A percentile compares a stretch with the other conserved stretches of the same genome.
These are phyloP conservation scores for Hemitrygon akajei DNA, from an alignment of 2,797 vertebrate genomes.

Conservation along the genomic window DNA sequence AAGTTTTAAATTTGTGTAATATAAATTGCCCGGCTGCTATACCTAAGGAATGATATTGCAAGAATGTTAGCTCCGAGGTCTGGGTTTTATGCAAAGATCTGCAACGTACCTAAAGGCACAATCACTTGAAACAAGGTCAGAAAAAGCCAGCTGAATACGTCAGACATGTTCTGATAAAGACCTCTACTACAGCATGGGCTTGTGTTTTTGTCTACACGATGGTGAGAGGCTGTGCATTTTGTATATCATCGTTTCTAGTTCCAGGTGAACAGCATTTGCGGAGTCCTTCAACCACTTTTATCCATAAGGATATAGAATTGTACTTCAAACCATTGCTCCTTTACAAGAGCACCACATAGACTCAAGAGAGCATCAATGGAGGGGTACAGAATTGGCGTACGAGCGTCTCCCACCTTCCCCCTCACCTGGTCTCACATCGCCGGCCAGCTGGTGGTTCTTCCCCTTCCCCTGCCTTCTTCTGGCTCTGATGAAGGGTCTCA, in stretches of 20 bases:
- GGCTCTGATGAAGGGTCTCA: too few species aligned
- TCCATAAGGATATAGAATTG: not conserved
- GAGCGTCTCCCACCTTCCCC: too few species aligned
- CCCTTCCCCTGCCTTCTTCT: too few species aligned
- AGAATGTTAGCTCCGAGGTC: not conserved
- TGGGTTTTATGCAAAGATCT: not conserved
- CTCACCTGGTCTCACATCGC: too few species aligned
- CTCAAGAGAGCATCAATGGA: too few species aligned
- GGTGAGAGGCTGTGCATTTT: not conserved
- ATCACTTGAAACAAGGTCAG: not conserved
- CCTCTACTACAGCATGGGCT: not conserved
- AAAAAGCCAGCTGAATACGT: not conserved
- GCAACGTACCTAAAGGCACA: not conserved
- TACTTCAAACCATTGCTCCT: not conserved
- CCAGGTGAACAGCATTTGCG: not conserved
- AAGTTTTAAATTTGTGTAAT: not conserved
- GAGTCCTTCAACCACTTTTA: not conserved
- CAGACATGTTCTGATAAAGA: not conserved
- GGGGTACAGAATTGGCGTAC: too few species aligned
- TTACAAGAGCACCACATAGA: not conserved
- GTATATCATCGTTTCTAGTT: not conserved
- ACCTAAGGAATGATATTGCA: slow-evolving; percentile 4
- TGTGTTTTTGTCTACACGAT: not conserved
- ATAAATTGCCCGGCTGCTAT: not conserved
- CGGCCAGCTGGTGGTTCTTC: too few species aligned